Percentiles rank a stretch among this genome's conserved stretches.
Evolutionary conservation across 2,113 vertebrate genomes (phyloP).

Genomic region (Dasypus novemcinctus): DNA sequence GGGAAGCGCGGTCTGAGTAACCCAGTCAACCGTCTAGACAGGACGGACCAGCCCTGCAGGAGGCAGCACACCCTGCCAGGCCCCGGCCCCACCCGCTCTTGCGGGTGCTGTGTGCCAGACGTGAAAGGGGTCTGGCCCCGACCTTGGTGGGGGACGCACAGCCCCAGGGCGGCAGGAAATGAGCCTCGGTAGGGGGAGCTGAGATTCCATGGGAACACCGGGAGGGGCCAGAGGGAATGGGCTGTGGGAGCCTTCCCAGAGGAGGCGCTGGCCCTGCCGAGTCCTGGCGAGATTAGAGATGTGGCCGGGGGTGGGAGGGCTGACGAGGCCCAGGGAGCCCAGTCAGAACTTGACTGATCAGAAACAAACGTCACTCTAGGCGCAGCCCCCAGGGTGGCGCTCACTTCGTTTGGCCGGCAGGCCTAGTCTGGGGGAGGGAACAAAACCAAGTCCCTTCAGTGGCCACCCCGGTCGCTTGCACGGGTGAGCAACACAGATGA

Average conservation of each 20-base stretch:
- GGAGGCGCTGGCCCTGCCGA: not conserved
- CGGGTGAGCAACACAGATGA: not conserved
- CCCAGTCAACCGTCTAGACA: rapidly evolving
- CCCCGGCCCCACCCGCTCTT: not conserved
- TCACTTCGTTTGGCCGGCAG: not conserved
- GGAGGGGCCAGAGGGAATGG: rapidly evolving
- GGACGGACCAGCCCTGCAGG: rapidly evolving
- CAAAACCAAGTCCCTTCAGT: not conserved
- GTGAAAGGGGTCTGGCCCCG: not conserved
- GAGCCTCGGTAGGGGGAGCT: not conserved
- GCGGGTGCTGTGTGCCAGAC: not conserved
- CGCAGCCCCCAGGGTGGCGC: not conserved
- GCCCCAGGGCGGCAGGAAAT: rapidly evolving
- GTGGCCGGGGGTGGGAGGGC: rapidly evolving
- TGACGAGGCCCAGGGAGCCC: not conserved
- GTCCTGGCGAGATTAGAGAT: not conserved
- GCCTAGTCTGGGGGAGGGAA: not conserved
- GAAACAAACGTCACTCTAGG: no score
- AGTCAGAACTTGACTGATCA: not conserved
- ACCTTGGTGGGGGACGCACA: not conserved
- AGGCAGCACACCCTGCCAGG: rapidly evolving
- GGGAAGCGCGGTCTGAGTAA: not conserved
- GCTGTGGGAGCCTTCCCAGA: not conserved
- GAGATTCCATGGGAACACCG: no score
- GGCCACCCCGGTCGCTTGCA: not conserved